Percentiles rank a stretch among this genome's conserved stretches.
Evolutionary conservation across 2,113 vertebrate genomes (phyloP).

Genomic region (Brienomyrus longianalis): DNA sequence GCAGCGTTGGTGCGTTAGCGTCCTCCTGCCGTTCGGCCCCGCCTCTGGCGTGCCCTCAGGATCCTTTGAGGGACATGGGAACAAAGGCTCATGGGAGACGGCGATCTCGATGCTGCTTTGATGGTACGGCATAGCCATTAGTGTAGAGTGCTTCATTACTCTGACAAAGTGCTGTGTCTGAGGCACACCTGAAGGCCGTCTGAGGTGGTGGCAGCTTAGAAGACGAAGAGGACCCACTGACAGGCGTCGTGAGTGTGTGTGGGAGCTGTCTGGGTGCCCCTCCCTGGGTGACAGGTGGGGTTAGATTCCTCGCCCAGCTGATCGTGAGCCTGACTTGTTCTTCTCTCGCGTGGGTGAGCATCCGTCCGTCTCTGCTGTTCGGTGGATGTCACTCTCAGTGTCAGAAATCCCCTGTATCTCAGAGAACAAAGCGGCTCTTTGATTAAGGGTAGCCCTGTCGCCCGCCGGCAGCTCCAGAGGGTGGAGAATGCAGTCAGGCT

Average conservation of each 20-base stretch:
- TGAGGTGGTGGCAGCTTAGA: not conserved
- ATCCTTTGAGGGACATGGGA: not conserved
- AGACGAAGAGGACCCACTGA: not conserved
- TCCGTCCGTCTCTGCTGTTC: not conserved
- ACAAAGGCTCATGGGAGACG: not conserved
- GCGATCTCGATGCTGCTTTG: not conserved
- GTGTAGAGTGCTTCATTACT: not conserved
- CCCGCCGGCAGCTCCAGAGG: not conserved
- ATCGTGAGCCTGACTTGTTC: not conserved
- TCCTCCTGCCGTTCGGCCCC: not conserved
- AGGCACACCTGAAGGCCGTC: not conserved
- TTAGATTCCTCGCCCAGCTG: not conserved
- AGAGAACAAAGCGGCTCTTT: not conserved
- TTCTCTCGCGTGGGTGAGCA: not conserved
- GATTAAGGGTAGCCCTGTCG: not conserved
- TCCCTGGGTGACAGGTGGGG: not conserved
- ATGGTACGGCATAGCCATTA: not conserved
- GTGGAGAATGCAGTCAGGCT: not conserved
- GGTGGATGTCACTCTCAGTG: not conserved
- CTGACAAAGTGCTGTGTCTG: not conserved
- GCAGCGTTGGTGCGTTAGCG: not conserved
- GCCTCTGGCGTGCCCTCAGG: not conserved
- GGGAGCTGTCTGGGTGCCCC: not conserved
- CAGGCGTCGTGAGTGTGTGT: not conserved
- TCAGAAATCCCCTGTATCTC: not conserved